phyloP scores from a whole-genome alignment of 2,113 vertebrate genomes.

The Deroptyus accipitrinus region DNA sequence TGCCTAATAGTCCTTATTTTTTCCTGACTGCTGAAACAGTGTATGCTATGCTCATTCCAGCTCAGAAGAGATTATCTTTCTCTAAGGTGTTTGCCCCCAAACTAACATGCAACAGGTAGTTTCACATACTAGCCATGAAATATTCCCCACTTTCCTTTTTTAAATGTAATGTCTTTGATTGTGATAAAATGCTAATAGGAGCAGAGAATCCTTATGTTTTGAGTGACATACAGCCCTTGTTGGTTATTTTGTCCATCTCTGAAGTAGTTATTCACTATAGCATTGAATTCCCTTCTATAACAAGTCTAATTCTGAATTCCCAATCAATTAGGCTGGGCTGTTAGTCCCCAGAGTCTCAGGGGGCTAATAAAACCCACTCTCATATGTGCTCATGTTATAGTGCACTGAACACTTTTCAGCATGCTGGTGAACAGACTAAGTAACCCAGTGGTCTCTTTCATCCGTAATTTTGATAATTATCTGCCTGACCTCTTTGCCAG shows the following conservation, averaged over 20 bases:
- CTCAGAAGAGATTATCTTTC: neutral
- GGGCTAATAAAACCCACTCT: neutral
- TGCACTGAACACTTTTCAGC: neutral
- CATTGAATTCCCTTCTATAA: neutral
- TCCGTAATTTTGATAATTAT: conserved; percentile 21
- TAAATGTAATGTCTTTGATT: neutral
- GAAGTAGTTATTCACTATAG: neutral
- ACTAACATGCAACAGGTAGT: neutral
- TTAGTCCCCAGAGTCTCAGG: neutral
- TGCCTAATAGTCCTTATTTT: neutral
- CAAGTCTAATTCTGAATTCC: neutral
- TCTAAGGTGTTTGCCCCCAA: neutral
- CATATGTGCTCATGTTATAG: neutral
- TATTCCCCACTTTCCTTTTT: neutral
- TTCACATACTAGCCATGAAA: neutral
- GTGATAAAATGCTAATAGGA: neutral
- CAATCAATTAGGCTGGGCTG: neutral
- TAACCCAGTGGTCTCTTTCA: neutral
- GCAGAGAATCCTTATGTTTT: neutral
- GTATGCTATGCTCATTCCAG: neutral
- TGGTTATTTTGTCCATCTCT: neutral
- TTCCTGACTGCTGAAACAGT: neutral
- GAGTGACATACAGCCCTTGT: neutral
- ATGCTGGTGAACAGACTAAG: neutral
- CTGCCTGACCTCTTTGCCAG: neutral